Evolutionary conservation across 1,140 invertebrate genomes (phyloP).

Genomic region (Drosophila malerkotliana): DNA sequence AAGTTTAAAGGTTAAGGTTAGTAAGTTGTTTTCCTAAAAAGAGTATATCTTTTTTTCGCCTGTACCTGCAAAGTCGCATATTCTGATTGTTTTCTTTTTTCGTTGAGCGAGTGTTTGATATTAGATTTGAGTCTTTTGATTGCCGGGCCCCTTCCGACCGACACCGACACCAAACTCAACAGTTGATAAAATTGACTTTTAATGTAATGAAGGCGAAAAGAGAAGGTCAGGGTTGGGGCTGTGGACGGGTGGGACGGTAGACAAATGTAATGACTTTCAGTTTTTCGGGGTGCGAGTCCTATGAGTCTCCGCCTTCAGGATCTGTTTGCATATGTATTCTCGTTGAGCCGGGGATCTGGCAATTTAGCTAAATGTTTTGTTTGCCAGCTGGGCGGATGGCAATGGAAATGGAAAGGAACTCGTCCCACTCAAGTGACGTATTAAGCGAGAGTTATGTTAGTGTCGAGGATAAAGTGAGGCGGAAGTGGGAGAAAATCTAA

Average conservation of each 20-base stretch:
- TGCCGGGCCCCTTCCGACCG: conserved; percentile 23
- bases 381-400: conserved; percentile 7
- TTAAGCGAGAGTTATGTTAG: conserved; percentile 15
- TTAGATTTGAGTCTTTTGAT: conserved; percentile 62
- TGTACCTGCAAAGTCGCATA: conserved; percentile 19
- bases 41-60: background rate
- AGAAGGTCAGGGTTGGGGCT: background rate
- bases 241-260: background rate
- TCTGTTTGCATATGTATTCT: conserved; percentile 25
- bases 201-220: conserved; percentile 37
- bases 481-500: background rate
- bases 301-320: background rate
- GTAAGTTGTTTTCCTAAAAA: background rate
- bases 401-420: conserved; percentile 8
- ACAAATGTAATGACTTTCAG: conserved; percentile 43
- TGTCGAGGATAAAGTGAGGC: background rate
- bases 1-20: too few species aligned
- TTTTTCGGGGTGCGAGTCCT: conserved; percentile 11
- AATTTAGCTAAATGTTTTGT: conserved; percentile 46
- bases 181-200: conserved; percentile 70
- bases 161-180: conserved; percentile 38
- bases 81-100: conserved; percentile 54
- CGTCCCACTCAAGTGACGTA: conserved; percentile 1
- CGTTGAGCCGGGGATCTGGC: conserved; percentile 13
- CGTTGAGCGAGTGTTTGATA: conserved; percentile 45